Evolutionary conservation across 37 sponge, comb jelly and placozoan genomes (phyloP).

Genomic region (Oscarella lobularis): DNA sequence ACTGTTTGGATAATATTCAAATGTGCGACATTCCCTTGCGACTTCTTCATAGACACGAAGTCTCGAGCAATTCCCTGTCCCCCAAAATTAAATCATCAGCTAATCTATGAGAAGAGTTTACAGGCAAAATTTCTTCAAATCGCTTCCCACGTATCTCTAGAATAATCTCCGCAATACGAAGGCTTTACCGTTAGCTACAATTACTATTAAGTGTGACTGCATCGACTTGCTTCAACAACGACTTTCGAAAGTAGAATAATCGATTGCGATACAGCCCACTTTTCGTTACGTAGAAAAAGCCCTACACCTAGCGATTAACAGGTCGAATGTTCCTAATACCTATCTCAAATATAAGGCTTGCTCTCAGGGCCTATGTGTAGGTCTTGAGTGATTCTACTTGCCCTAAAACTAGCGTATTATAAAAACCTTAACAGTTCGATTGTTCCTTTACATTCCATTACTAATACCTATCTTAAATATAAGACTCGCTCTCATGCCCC

Average conservation of each 20-base stretch:
- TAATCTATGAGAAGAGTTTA: conserved; percentile 3
- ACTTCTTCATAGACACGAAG: neutral
- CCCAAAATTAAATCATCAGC: no score
- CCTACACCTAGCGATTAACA: neutral
- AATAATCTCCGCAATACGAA: no score
- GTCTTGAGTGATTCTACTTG: no score
- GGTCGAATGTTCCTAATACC: no score
- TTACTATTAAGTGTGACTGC: neutral
- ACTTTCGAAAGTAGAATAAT: neutral
- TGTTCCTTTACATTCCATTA: no score
- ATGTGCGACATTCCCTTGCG: neutral
- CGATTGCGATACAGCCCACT: neutral
- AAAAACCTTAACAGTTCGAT: no score
- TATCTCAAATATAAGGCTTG: no score
- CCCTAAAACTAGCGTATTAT: no score
- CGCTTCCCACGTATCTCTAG: neutral
- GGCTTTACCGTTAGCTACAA: no score
- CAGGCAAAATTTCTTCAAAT: conserved; percentile 1
- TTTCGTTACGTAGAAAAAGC: neutral
- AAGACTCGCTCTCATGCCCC: no score
- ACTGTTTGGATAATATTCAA: neutral
- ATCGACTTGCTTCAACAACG: neutral
- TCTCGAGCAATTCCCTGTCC: neutral
- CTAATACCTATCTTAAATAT: no score
- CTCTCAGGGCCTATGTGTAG: no score